These are phyloP conservation scores for Eulemur albifrons DNA, from an alignment of 2,797 vertebrate genomes.

Conservation along the genomic window DNA sequence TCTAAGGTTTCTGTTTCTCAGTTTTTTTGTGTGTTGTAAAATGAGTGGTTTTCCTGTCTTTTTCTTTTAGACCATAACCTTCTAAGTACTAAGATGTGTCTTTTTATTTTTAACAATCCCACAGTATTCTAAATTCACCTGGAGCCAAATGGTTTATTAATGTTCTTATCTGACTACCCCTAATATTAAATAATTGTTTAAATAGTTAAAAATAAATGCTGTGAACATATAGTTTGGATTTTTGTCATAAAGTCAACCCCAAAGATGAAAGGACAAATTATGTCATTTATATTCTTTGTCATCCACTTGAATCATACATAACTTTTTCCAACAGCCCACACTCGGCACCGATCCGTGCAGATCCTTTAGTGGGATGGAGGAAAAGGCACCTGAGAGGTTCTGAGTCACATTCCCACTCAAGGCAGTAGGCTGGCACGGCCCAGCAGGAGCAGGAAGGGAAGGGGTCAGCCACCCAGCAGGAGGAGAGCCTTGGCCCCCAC, in stretches of 20 bases:
- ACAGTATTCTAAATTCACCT: background rate
- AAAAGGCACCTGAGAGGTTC: background rate
- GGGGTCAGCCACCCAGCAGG: background rate
- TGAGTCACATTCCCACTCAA: conserved; percentile 37
- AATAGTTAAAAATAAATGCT: conserved; percentile 12
- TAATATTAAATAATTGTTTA: background rate
- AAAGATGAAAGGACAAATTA: conserved; percentile 40
- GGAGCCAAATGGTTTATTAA: background rate
- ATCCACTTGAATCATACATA: conserved; percentile 50
- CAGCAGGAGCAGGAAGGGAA: background rate
- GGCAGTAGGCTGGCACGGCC: background rate
- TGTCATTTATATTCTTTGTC: conserved; percentile 59
- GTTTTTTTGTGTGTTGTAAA: background rate
- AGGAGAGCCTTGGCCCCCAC: background rate
- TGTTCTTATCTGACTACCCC: background rate
- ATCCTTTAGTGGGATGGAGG: conserved; percentile 32
- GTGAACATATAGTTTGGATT: conserved; percentile 30
- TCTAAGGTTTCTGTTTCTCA: background rate
- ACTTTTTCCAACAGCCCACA: conserved; percentile 50
- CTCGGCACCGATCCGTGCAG: background rate
- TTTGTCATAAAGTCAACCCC: conserved; percentile 46
- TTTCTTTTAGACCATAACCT: background rate
- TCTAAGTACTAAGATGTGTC: background rate
- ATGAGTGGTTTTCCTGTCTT: background rate
- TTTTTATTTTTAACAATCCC: background rate